phyloP scores from a whole-genome alignment of 2,888 invertebrate genomes.

The Drosophila prolongata region DNA sequence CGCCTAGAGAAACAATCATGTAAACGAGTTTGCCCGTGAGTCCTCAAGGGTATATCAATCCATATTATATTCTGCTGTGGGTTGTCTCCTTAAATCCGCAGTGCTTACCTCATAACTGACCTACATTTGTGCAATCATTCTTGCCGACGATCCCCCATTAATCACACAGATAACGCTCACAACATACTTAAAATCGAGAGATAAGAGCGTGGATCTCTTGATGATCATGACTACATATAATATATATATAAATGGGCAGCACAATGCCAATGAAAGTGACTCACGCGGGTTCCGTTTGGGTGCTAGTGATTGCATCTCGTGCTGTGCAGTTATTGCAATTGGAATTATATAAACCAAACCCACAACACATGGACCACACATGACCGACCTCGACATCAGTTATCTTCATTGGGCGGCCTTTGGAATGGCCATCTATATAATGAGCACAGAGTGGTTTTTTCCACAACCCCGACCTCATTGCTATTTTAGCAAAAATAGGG shows the following conservation, averaged over 20 bases:
- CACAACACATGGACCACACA: constrained; percentile 5
- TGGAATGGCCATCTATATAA: constrained; percentile 21
- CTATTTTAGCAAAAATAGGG: background rate
- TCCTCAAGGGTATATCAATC: constrained; percentile 17
- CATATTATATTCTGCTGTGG: background rate
- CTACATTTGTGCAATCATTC: constrained; percentile 17
- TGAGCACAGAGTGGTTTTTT: constrained; percentile 6
- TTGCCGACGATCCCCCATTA: constrained; percentile 19
- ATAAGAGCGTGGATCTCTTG: constrained; percentile 12
- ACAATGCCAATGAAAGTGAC: constrained; percentile 10
- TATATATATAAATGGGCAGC: background rate
- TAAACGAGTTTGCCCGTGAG: background rate
- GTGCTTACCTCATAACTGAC: constrained; percentile 21
- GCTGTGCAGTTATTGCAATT: constrained; percentile 6
- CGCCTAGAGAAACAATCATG: background rate
- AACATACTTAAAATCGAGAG: background rate
- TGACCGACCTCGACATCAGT: constrained; percentile 24
- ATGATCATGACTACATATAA: constrained; percentile 4
- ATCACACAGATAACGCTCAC: constrained; percentile 17
- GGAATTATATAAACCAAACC: constrained; percentile 5
- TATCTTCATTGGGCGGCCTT: constrained; percentile 24
- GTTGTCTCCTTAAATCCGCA: constrained; percentile 12
- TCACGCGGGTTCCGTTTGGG: constrained; percentile 17
- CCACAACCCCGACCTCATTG: constrained; percentile 1
- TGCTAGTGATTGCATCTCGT: constrained; percentile 31